Base-by-base conservation (phyloP, 2,888 invertebrate genomes). In the Rhamnusium bicolor region DNA sequence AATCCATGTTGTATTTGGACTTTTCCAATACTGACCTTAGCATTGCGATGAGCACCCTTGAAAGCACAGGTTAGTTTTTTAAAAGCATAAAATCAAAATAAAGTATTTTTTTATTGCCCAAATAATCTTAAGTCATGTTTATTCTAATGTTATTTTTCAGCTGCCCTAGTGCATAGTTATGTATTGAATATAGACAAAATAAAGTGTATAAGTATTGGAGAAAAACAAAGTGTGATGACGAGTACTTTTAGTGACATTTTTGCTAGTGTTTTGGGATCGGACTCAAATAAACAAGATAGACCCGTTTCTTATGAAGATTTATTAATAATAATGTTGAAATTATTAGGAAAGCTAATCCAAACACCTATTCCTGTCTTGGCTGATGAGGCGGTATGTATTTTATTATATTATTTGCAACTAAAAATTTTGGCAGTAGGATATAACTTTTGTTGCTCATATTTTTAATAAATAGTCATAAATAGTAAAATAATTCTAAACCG, bases 201-300 rank as follows among this genome's bases (percentile, higher is more conserved):
- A 53, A 90, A 90, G 80, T 91, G 91, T 77, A 89, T 90, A 68
- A 90, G 90, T 47, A 88, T 90, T 29, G 89, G 89, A 0, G 90
- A 91, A 80, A 88, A 89, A 16, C 87, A 88, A 71, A 89, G 86
- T 77, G 88, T 90, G 72, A 89, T 90, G 69, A 88, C 90, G 27
- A 91, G 91, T 77, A 91, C 92, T 67, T 92, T 94, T 77, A 94
- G 94, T 81, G 95, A 95, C 71, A 89, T 95, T 78, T 94, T 95
- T 88, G 94, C 94, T 1, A 94, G 92, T 72, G 92, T 94, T 7
- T 88, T 94, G 61, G 92, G 94, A 0, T 91, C 91, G 0, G 92
- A 92, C 81, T 88, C 90, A 12, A 88, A 89, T 66, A 91, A 91
- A 81, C 91, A 92, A 84, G 91, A 91, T 87, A 90, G 93, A 85